Conservation (phyloP, 2,797 vertebrate genomes). For the Peromyscus nudipes region DNA sequence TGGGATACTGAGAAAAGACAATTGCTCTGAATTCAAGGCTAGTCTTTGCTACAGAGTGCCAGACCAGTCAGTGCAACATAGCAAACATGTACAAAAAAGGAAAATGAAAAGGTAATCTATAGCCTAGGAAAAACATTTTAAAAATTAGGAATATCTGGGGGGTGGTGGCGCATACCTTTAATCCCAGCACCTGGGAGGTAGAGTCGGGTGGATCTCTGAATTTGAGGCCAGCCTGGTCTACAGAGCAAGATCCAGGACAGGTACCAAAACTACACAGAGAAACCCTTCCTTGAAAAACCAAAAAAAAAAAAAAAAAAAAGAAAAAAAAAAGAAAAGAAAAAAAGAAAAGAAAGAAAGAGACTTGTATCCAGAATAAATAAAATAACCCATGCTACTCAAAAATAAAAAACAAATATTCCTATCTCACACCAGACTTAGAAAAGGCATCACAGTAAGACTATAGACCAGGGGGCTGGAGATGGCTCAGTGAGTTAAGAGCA, state of each 20-base stretch:
- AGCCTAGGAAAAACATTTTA: background rate
- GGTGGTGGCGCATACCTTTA: no score
- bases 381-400: background rate
- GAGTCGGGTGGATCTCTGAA: no score
- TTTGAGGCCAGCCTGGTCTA: no score
- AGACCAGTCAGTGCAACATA: background rate
- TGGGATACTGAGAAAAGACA: background rate
- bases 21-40: background rate
- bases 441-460: background rate
- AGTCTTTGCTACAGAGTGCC: background rate
- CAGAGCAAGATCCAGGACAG: no score
- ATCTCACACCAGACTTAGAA: background rate
- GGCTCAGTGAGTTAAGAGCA: background rate
- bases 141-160: background rate
- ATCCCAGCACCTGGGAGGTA: no score
- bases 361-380: conserved; percentile 1
- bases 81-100: background rate
- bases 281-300: no score
- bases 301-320: no score
- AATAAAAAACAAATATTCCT: background rate
- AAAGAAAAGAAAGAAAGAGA: background rate
- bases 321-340: no score
- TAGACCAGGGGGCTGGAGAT: background rate
- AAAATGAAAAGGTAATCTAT: background rate
- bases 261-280: no score